phyloP scores from a whole-genome alignment of 2,797 vertebrate species.

The Sebastes diploproa region DNA sequence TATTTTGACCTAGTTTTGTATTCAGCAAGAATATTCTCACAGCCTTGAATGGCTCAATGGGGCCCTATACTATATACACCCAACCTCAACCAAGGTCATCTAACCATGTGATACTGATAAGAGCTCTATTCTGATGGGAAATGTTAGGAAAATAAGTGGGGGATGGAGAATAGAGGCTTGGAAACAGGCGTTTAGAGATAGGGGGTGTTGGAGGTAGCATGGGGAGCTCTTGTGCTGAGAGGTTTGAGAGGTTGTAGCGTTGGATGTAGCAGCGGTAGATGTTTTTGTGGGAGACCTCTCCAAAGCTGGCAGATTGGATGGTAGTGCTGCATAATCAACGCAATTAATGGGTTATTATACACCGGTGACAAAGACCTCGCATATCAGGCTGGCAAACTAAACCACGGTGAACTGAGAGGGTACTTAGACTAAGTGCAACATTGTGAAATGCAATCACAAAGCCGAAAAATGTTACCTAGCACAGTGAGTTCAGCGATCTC shows the following conservation, averaged over 20 bases:
- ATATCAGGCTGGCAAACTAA: conserved; percentile 16
- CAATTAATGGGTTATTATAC: conserved; percentile 62
- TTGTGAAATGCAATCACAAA: conserved; percentile 19
- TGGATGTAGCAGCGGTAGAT: conserved; percentile 19
- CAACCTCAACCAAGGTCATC: conserved; percentile 57
- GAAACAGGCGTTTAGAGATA: conserved; percentile 22
- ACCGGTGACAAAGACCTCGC: conserved; percentile 31
- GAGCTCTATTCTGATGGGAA: conserved; percentile 68
- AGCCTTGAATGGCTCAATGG: conserved; percentile 60
- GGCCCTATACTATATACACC: conserved; percentile 32
- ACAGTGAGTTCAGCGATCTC: conserved; percentile 94
- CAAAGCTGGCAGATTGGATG: conserved; percentile 37
- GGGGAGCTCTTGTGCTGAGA: conserved; percentile 43
- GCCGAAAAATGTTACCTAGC: conserved; percentile 82
- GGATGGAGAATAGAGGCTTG: conserved; percentile 29
- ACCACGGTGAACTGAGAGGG: conserved; percentile 21
- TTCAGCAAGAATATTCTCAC: conserved; percentile 56
- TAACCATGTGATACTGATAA: conserved; percentile 65
- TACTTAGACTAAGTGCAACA: conserved; percentile 32
- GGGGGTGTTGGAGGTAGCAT: conserved; percentile 25
- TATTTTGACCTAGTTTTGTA: conserved; percentile 33
- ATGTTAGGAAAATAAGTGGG: conserved; percentile 43
- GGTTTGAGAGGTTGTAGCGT: conserved; percentile 31
- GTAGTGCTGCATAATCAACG: conserved; percentile 41
- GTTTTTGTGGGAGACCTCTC: conserved; percentile 28